Percentiles rank a stretch among this genome's conserved stretches.
Evolutionary conservation across 2,888 invertebrate genomes (phyloP).

Genomic region (Achlya flavicornis): DNA sequence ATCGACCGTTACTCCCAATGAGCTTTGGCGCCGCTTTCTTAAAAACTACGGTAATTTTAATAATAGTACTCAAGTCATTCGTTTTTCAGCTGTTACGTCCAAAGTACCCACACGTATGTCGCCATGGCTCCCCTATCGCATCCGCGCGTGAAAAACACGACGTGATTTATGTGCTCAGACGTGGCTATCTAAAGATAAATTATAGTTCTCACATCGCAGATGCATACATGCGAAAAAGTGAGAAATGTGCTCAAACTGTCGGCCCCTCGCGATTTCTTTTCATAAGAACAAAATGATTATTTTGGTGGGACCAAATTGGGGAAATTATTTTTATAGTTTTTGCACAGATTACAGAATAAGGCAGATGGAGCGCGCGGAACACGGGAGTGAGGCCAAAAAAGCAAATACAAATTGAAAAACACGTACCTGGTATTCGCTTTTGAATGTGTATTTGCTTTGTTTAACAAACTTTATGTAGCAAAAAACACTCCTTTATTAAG

Average conservation of each 20-base stretch:
- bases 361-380: too few relatives aligned
- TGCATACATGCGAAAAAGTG: constrained; percentile 68
- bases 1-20: too few relatives aligned
- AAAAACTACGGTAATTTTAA: too few relatives aligned
- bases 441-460: too few relatives aligned
- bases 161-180: constrained; percentile 71
- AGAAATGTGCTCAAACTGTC: constrained; percentile 43
- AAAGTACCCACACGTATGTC: constrained; percentile 32
- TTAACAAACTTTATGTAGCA: too few relatives aligned
- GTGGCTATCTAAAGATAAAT: constrained; percentile 72
- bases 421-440: too few relatives aligned
- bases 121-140: constrained; percentile 38
- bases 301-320: neutral
- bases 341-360: neutral
- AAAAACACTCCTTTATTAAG: too few relatives aligned
- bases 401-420: too few relatives aligned
- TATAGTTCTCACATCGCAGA: constrained; percentile 61
- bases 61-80: too few relatives aligned
- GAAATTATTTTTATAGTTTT: neutral
- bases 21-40: too few relatives aligned
- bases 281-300: constrained; percentile 1
- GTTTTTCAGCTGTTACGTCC: neutral
- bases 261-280: neutral
- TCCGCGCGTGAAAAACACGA: constrained; percentile 60
- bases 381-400: too few relatives aligned